phyloP scores from a whole-genome alignment of 2,888 invertebrate species.

The Stenchaetothrips biformis region DNA sequence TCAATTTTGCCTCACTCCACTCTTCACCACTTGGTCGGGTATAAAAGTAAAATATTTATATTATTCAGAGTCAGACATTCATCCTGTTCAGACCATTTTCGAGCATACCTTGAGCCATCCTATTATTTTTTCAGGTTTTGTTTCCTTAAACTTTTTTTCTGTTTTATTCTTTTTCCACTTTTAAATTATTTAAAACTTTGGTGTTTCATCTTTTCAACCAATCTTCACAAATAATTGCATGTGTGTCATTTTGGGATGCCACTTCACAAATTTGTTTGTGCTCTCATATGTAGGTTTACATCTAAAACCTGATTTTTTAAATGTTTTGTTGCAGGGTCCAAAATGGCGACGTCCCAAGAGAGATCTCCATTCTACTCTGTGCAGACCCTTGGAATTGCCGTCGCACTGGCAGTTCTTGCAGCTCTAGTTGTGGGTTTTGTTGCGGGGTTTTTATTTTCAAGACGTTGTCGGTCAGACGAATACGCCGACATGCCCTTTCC shows the following conservation, averaged over 20 bases:
- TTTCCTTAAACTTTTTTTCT: conserved; percentile 26
- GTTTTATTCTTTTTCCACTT: conserved; percentile 3
- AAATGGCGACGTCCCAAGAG: conserved; percentile 50
- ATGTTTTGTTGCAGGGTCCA: conserved; percentile 44
- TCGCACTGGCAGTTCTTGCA: conserved; percentile 72
- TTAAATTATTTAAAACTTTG: neutral
- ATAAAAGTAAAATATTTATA: no score
- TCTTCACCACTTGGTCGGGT: no score
- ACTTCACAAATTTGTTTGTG: neutral
- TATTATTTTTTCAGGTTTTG: conserved; percentile 34
- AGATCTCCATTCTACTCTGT: conserved; percentile 65
- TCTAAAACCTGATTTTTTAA: neutral
- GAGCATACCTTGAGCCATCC: neutral
- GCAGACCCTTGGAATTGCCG: conserved; percentile 73
- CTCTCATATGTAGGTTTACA: conserved; percentile 19
- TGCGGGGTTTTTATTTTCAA: conserved; percentile 76
- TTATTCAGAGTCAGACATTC: no score
- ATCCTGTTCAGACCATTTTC: no score
- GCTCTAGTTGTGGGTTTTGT: conserved; percentile 79
- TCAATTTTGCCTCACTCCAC: no score
- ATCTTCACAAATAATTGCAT: conserved; percentile 29
- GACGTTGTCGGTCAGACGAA: conserved; percentile 66
- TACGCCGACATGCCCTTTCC: conserved; percentile 69
- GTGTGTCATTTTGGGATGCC: conserved; percentile 33
- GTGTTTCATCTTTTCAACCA: conserved; percentile 28